phyloP scores from a whole-genome alignment of 1,140 invertebrate species.

The Solenopsis fugax region DNA sequence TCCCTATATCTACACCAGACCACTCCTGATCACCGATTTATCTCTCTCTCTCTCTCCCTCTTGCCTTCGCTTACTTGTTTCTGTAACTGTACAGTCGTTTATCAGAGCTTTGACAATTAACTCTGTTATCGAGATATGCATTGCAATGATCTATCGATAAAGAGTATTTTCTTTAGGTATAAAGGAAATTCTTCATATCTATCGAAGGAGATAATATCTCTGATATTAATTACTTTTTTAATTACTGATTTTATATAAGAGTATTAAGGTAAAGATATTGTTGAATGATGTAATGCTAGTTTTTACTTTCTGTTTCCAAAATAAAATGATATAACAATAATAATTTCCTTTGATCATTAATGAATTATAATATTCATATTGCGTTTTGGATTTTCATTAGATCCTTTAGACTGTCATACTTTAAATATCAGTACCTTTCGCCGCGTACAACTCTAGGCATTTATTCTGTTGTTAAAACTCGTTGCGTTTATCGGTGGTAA shows the following conservation, averaged over 20 bases:
- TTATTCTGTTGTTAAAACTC: background rate
- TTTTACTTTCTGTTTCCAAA: background rate
- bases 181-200: background rate
- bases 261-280: background rate
- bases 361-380: background rate
- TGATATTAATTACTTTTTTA: background rate
- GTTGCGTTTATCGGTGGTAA: background rate
- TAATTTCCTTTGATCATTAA: background rate
- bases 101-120: conserved; percentile 57
- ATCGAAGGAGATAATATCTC: background rate
- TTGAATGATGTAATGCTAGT: background rate
- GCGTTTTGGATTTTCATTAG: background rate
- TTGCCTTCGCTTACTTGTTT: background rate
- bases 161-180: background rate
- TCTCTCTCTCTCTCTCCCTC: conserved; percentile 30
- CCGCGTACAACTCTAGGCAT: background rate
- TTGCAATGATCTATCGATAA: background rate
- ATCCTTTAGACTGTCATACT: background rate
- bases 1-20: conserved; percentile 3
- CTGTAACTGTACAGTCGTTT: conserved; percentile 15
- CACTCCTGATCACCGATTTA: conserved; percentile 23
- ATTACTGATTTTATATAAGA: background rate
- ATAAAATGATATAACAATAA: background rate
- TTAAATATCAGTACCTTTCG: background rate
- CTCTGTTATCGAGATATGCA: background rate